Evolutionary conservation across 2,888 invertebrate genomes (phyloP), one percentile per base, ranked within the genome.

Genomic region (Hyalella azteca): DNA sequence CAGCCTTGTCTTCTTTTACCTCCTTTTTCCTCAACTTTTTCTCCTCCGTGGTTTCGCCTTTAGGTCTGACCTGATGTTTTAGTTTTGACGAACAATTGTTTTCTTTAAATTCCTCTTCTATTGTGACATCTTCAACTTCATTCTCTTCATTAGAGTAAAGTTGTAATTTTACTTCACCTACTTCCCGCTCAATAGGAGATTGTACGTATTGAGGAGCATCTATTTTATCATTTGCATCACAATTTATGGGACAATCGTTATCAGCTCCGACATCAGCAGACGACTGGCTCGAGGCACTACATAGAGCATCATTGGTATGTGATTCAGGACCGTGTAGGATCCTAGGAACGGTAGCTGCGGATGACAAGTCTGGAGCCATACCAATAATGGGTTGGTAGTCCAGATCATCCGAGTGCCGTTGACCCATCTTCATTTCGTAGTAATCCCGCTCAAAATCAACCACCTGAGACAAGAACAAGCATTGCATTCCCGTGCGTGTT

Each of bases 361-460:
- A 93, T 26, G 93, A 92, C 26, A 96, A 88, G 87, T 95, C 93
- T 66, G 92, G 90, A 87, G 93, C 94, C 81, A 97, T 90, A 0
- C 96, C 97, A 22, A 94, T 92, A 77, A 98, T 90, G 82, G 94
- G 96, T 86, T 94, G 94, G 88, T 97, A 97, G 76, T 93, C 91
- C 19, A 96, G 90, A 86, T 94, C 92, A 60, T 91, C 78, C 26
- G 76, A 79, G 4, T 79, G 77, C 29, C 77, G 90, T 77, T 92
- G 90, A 26, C 95, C 95, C 79, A 91, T 89, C 87, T 95, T 93
- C 0, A 93, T 94, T 86, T 93, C 91, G 78, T 90, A 91, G 78
- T 95, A 94, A 88, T 99, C 98, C 41, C 95, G 89, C 87, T 96
- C 96, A 87, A 93, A 92, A 88, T 96, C 92, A 39, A 93, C 91